phyloP scores from a whole-genome alignment of 53 echinoderm and acorn worm genomes.

The Paracentrotus lividus region DNA sequence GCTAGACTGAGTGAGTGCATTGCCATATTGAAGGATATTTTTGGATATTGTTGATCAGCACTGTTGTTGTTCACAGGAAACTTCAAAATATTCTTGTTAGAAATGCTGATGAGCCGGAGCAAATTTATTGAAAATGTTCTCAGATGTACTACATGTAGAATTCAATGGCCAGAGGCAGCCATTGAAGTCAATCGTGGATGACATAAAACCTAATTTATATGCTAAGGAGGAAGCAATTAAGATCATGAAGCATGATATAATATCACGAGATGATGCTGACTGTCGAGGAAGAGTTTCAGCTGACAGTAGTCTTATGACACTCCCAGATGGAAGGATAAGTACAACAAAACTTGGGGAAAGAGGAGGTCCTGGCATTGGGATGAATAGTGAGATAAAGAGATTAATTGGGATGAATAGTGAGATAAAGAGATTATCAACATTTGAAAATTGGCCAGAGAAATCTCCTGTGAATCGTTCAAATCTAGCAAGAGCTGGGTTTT shows the following conservation, averaged over 20 bases:
- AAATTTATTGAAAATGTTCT: background rate
- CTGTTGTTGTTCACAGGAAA: background rate
- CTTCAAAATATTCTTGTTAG: background rate
- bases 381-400: no score
- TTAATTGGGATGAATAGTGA: constrained; percentile 31
- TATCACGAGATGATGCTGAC: constrained; percentile 45
- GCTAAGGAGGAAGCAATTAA: background rate
- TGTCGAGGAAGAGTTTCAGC: background rate
- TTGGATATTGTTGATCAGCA: background rate
- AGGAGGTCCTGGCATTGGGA: no score
- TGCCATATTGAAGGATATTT: background rate
- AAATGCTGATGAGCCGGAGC: background rate
- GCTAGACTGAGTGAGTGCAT: background rate
- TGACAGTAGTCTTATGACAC: background rate
- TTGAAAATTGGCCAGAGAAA: constrained; percentile 74
- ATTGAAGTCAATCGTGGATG: background rate
- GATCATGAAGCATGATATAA: background rate
- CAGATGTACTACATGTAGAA: background rate
- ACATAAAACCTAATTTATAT: constrained; percentile 34
- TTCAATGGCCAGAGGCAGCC: constrained; percentile 5
- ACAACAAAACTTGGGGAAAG: background rate
- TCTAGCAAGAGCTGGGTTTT: constrained; percentile 90
- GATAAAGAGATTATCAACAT: constrained; percentile 19
- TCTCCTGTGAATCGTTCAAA: constrained; percentile 65
- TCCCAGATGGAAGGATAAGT: constrained; percentile 14